phyloP scores from a whole-genome alignment of 2,113 vertebrate species.

The Hirundichthys speculiger region DNA sequence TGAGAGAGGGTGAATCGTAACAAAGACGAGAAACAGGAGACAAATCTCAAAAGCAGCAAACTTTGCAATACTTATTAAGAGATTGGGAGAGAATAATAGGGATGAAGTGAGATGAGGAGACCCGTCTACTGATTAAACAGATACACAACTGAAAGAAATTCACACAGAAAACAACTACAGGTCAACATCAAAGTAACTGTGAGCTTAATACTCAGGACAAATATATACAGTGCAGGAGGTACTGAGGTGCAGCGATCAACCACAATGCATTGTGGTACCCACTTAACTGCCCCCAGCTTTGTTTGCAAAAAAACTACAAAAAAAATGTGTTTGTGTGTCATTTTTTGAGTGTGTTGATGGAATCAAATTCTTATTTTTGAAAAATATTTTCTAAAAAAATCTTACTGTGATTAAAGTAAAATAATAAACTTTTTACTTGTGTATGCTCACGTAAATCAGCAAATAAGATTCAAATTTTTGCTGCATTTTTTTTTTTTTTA shows the following conservation, averaged over 20 bases:
- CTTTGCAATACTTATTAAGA: conserved; percentile 16
- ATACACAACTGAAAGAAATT: neutral
- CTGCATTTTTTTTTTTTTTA: no score
- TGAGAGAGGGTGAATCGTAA: neutral
- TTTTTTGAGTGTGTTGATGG: no score
- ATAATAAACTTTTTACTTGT: no score
- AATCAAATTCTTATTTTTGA: no score
- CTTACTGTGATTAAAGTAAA: no score
- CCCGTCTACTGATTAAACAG: neutral
- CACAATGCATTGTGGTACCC: neutral
- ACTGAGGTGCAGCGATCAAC: neutral
- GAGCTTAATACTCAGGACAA: no score
- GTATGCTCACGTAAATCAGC: no score
- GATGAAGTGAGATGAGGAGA: no score
- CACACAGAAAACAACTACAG: neutral
- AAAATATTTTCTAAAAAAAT: no score
- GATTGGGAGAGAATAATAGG: neutral
- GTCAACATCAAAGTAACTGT: neutral
- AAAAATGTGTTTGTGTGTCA: no score
- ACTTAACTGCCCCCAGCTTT: neutral
- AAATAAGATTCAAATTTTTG: no score
- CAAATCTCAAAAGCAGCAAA: conserved; percentile 17
- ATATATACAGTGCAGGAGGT: no score
- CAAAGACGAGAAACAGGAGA: neutral
- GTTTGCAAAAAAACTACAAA: neutral